phyloP scores from a whole-genome alignment of 2,113 vertebrate genomes.

The Turnix velox region DNA sequence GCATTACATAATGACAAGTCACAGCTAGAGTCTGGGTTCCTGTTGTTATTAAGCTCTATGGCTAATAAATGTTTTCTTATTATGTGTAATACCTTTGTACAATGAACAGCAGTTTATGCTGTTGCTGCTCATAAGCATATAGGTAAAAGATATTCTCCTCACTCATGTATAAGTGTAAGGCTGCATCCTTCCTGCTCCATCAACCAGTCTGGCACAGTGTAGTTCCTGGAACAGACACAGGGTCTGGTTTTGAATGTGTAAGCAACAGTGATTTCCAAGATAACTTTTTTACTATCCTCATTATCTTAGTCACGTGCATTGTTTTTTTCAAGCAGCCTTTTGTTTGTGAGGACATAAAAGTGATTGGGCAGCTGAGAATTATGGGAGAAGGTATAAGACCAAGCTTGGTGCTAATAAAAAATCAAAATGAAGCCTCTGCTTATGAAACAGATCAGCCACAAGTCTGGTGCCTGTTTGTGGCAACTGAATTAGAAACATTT shows the following conservation, averaged over 20 bases:
- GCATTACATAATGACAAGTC: not conserved
- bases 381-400: not conserved
- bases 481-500: constrained; percentile 26
- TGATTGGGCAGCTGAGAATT: not conserved
- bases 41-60: not conserved
- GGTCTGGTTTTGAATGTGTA: not conserved
- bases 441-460: not conserved
- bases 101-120: not conserved
- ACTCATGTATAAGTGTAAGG: not conserved
- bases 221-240: not conserved
- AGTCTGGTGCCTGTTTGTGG: not conserved
- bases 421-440: not conserved
- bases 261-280: not conserved
- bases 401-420: not conserved
- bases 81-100: not conserved
- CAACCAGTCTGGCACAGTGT: not conserved
- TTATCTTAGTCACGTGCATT: not conserved
- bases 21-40: not conserved
- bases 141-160: not conserved
- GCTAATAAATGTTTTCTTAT: not conserved
- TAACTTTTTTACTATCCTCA: not conserved
- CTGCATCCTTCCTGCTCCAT: not conserved
- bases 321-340: not conserved
- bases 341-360: not conserved
- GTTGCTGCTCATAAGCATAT: not conserved